These are phyloP conservation scores for Clivina fossor DNA, from an alignment of 2,888 invertebrate species.

Conservation along the genomic window DNA sequence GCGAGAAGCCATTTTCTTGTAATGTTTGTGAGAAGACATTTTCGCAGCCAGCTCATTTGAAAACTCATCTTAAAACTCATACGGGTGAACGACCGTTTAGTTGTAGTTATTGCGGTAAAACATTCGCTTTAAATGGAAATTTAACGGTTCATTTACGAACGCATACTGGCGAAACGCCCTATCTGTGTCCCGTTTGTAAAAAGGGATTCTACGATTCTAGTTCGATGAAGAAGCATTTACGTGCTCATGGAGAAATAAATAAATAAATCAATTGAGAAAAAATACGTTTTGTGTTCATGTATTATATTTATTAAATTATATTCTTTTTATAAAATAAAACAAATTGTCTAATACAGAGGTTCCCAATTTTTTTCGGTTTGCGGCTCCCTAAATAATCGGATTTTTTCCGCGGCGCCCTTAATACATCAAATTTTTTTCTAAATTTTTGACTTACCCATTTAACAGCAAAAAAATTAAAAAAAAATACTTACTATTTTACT, in stretches of 20 bases:
- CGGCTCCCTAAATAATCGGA: no score
- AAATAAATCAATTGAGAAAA: no score
- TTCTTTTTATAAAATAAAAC: no score
- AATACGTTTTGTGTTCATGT: conserved; percentile 42
- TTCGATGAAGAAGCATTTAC: conserved; percentile 24
- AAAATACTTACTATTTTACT: no score
- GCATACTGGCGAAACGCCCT: conserved; percentile 26
- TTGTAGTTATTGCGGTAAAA: conserved; percentile 44
- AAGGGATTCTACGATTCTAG: conserved; percentile 28
- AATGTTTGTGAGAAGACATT: conserved; percentile 1
- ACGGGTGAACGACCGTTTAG: conserved; percentile 45
- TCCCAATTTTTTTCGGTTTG: no score
- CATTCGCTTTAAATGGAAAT: conserved; percentile 25
- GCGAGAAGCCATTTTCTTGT: conserved; percentile 1
- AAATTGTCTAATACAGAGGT: no score
- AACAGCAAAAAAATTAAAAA: no score
- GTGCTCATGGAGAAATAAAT: no score
- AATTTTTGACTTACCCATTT: no score
- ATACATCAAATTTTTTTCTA: no score
- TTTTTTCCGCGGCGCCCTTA: no score
- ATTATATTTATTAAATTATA: no score
- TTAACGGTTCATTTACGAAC: conserved; percentile 28
- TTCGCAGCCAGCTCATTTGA: conserved; percentile 36
- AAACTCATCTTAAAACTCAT: conserved; percentile 41
- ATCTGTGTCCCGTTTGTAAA: conserved; percentile 24